phyloP scores from a whole-genome alignment of 2,113 vertebrate genomes.

The Prolemur simus region DNA sequence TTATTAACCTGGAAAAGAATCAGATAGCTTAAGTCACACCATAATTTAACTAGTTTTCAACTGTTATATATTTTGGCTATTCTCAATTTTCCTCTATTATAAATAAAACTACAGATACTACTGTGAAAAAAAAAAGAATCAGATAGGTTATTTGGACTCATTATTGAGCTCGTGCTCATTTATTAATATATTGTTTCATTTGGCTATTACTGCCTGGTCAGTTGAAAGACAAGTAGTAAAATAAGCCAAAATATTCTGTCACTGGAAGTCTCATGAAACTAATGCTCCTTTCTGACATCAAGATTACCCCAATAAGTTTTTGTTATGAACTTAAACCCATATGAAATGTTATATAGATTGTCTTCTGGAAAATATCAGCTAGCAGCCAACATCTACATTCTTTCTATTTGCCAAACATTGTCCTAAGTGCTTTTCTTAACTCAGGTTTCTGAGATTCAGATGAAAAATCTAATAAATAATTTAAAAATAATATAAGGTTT shows the following conservation, averaged over 20 bases:
- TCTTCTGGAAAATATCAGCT: neutral
- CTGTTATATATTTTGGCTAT: no score
- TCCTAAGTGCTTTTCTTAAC: constrained; percentile 16
- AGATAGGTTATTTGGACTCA: neutral
- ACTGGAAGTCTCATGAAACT: neutral
- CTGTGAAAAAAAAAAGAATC: no score
- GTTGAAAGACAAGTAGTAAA: constrained; percentile 7
- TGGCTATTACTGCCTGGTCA: neutral
- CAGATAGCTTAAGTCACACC: no score
- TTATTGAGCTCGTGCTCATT: neutral
- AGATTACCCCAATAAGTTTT: neutral
- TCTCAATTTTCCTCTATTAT: no score
- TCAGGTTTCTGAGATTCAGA: neutral
- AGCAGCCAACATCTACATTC: neutral
- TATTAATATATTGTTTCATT: neutral
- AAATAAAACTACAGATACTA: no score
- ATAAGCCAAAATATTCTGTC: neutral
- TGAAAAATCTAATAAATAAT: constrained; percentile 23
- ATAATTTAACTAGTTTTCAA: no score
- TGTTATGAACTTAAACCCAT: neutral
- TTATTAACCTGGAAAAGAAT: constrained; percentile 31
- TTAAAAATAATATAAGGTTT: neutral
- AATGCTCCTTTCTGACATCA: constrained; percentile 12
- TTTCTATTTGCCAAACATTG: neutral
- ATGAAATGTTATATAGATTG: neutral